These are phyloP conservation scores for Pristiophorus japonicus DNA, from an alignment of 2,113 vertebrate genomes.

Conservation along the genomic window DNA sequence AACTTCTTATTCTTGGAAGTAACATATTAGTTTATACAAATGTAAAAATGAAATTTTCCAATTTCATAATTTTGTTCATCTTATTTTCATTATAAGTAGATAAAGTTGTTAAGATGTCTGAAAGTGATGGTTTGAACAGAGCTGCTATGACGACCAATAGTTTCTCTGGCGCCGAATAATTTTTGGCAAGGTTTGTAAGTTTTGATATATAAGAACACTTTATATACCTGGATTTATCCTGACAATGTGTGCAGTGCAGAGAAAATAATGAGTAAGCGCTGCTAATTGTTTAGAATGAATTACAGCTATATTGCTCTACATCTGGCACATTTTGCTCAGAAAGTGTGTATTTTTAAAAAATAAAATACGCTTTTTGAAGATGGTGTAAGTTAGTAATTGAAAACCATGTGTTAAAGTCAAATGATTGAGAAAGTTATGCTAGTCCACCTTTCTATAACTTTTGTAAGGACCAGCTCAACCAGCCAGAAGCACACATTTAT, in stretches of 20 bases:
- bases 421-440: background rate
- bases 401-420: background rate
- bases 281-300: background rate
- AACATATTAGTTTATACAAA: background rate
- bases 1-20: background rate
- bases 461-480: background rate
- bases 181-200: slow-evolving; percentile 19
- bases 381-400: background rate
- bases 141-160: background rate
- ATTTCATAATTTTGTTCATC: background rate
- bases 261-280: background rate
- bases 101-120: background rate
- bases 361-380: background rate
- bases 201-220: background rate
- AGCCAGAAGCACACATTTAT: background rate
- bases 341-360: background rate
- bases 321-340: background rate
- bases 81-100: background rate
- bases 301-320: background rate
- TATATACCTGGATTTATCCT: background rate
- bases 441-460: background rate
- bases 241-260: background rate
- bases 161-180: background rate
- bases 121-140: too few species aligned
- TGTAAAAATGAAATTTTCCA: background rate